Evolutionary conservation across 1,140 invertebrate genomes (phyloP).

Genomic region (Marisa cornuarietis): DNA sequence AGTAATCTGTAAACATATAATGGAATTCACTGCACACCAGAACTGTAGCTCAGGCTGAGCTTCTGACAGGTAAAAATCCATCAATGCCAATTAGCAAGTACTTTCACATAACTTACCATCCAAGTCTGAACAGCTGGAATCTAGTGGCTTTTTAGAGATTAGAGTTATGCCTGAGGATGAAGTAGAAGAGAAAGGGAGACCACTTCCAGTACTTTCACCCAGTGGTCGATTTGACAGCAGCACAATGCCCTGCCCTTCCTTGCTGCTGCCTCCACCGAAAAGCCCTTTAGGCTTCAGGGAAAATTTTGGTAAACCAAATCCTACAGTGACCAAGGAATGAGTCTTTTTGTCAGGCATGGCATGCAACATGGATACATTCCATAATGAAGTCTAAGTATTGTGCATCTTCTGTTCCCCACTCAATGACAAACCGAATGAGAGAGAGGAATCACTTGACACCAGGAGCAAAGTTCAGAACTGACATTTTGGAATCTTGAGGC

Average conservation of each 20-base stretch:
- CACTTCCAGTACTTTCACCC: slow-evolving; percentile 16
- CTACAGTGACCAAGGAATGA: slow-evolving; percentile 32
- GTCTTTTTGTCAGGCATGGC: slow-evolving; percentile 13
- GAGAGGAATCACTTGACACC: too few species aligned
- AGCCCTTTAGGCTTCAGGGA: slow-evolving; percentile 36
- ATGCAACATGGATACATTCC: slow-evolving; percentile 15
- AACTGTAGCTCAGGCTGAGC: too few species aligned
- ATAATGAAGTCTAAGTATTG: too few species aligned
- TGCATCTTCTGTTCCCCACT: too few species aligned
- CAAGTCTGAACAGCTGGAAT: slow-evolving; percentile 35
- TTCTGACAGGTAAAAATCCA: too few species aligned
- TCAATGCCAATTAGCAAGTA: too few species aligned
- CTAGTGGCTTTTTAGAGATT: slow-evolving; percentile 43
- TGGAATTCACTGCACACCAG: too few species aligned
- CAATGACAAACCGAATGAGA: too few species aligned
- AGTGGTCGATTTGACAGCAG: slow-evolving; percentile 43
- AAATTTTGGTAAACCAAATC: slow-evolving; percentile 51
- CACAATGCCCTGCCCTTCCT: slow-evolving; percentile 38
- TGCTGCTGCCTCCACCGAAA: slow-evolving; percentile 23
- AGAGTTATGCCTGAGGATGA: slow-evolving; percentile 43
- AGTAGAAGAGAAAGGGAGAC: slow-evolving; percentile 21
- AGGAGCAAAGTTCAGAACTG: too few species aligned
- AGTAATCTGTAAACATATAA: too few species aligned
- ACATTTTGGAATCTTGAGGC: too few species aligned
- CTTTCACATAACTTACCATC: slow-evolving; percentile 41